These are phyloP conservation scores for Ptychobarbus kaznakovi DNA, from an alignment of 2,797 vertebrate genomes.

Conservation along the genomic window DNA sequence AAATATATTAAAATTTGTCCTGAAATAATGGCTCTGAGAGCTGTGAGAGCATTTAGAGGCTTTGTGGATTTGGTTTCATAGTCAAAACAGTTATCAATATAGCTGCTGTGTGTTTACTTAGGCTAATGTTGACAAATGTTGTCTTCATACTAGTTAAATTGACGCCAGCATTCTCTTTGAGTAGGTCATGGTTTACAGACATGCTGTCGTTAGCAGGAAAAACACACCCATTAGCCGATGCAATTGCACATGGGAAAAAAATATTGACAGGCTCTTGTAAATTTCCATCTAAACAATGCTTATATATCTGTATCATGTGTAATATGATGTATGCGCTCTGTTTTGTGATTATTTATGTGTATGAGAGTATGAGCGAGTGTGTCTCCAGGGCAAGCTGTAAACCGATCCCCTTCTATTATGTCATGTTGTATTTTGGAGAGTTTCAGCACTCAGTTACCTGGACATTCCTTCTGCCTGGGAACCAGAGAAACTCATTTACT, in stretches of 20 bases:
- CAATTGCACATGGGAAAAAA: constrained; percentile 15
- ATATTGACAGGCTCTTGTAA: not conserved
- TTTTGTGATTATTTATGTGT: constrained; percentile 52
- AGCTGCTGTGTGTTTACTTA: not conserved
- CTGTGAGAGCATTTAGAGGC: not conserved
- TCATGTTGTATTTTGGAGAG: constrained; percentile 60
- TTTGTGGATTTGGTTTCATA: constrained; percentile 1
- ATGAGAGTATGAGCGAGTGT: constrained; percentile 54
- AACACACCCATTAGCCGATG: not conserved
- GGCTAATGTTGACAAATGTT: constrained; percentile 25
- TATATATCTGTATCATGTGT: not conserved
- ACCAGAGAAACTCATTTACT: constrained; percentile 66
- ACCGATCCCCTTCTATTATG: constrained; percentile 56
- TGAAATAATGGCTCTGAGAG: constrained; percentile 9
- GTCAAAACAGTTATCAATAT: not conserved
- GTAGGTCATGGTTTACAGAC: not conserved
- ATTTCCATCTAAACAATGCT: not conserved
- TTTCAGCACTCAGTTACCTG: constrained; percentile 65
- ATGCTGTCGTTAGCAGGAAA: not conserved
- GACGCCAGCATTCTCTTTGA: not conserved
- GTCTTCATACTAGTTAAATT: not conserved
- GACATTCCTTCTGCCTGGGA: constrained; percentile 77
- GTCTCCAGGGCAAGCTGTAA: constrained; percentile 53
- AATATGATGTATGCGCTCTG: constrained; percentile 10
- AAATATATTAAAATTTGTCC: not conserved